phyloP scores from a whole-genome alignment of 1,140 invertebrate genomes.

The Cherax quadricarinatus region DNA sequence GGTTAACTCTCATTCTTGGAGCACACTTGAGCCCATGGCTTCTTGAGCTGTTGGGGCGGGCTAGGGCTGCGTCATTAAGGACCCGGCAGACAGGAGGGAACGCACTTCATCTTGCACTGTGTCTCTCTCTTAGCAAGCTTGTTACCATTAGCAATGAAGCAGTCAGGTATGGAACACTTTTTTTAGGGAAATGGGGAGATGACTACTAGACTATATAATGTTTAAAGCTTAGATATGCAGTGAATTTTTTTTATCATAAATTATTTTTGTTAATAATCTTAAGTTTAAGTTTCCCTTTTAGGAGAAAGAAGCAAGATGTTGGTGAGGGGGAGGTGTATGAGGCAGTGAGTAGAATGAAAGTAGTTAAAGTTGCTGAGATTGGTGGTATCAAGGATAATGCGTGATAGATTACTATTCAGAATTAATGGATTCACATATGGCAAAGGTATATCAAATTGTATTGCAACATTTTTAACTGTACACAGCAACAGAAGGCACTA shows the following conservation, averaged over 20 bases:
- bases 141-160: slow-evolving; percentile 37
- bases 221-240: neutral
- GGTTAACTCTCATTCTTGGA: slow-evolving; percentile 30
- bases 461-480: too few relatives aligned
- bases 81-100: slow-evolving; percentile 5
- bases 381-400: too few relatives aligned
- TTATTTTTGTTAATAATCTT: neutral
- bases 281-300: too few relatives aligned
- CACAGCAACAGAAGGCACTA: too few relatives aligned
- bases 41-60: slow-evolving; percentile 46
- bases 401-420: too few relatives aligned
- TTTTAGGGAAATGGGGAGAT: neutral
- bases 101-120: slow-evolving; percentile 40
- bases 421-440: too few relatives aligned
- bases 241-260: neutral
- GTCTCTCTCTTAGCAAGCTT: slow-evolving; percentile 58
- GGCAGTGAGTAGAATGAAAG: too few relatives aligned
- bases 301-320: too few relatives aligned
- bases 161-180: slow-evolving; percentile 24
- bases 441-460: too few relatives aligned
- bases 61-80: slow-evolving; percentile 19
- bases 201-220: neutral
- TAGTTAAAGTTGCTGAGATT: too few relatives aligned
- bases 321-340: too few relatives aligned
- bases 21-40: slow-evolving; percentile 41